Conservation (phyloP, 2,113 vertebrate species). For the Oryzias javanicus region DNA sequence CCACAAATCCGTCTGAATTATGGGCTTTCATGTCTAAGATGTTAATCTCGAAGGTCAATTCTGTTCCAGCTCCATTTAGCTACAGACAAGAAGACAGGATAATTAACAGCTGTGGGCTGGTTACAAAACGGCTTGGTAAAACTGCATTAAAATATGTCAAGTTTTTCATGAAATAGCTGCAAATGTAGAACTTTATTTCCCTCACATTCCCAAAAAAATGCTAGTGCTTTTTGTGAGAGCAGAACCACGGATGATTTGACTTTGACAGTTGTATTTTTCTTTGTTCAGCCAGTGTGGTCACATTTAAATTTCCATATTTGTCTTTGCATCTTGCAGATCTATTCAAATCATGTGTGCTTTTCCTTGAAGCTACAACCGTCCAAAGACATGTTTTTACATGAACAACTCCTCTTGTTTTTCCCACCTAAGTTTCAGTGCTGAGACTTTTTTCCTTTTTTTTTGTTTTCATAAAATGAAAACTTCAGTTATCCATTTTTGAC, state of each 20-base stretch:
- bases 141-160: neutral
- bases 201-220: neutral
- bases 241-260: neutral
- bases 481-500: no score
- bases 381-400: no score
- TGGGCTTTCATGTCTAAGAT: conserved; percentile 64
- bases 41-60: conserved; percentile 74
- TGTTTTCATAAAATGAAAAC: no score
- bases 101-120: neutral
- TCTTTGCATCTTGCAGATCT: neutral
- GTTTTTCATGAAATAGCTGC: no score
- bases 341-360: conserved; percentile 14
- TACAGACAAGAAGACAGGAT: conserved; percentile 8
- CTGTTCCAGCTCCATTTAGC: conserved; percentile 39
- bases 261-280: neutral
- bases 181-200: neutral
- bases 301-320: conserved; percentile 7
- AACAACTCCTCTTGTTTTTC: no score
- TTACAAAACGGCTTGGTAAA: neutral
- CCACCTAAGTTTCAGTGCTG: no score
- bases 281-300: conserved; percentile 13
- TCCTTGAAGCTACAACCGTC: no score
- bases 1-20: conserved; percentile 64
- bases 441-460: no score
- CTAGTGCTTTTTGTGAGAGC: conserved; percentile 6